Evolutionary conservation across 2,888 invertebrate genomes (phyloP).

Genomic region (Craniophora ligustri): DNA sequence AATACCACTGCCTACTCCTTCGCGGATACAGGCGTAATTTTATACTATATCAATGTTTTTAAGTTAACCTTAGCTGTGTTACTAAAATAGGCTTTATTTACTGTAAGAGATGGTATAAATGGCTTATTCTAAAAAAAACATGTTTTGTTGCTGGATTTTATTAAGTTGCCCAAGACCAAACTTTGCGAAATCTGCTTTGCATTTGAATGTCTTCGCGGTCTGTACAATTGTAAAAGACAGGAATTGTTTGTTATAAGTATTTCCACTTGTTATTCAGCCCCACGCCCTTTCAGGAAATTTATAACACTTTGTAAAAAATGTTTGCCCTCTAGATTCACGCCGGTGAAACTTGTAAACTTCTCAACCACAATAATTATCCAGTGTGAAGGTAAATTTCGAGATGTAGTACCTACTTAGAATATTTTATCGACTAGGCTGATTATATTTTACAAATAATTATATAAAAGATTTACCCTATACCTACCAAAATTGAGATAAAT

Average conservation of each 20-base stretch:
- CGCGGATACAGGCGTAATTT: too few species aligned
- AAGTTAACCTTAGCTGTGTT: too few species aligned
- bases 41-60: too few species aligned
- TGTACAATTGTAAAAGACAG: conserved; percentile 12
- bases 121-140: not conserved
- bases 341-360: conserved; percentile 1
- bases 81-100: too few species aligned
- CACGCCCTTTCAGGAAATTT: conserved; percentile 16
- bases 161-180: conserved; percentile 28
- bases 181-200: conserved; percentile 36
- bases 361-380: conserved; percentile 29
- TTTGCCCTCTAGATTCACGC: conserved; percentile 19
- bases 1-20: too few species aligned
- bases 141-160: conserved; percentile 12
- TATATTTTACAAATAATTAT: too few species aligned
- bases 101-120: not conserved
- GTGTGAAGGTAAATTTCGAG: conserved; percentile 6
- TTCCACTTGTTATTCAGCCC: conserved; percentile 28
- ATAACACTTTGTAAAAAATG: conserved; percentile 19
- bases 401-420: not conserved
- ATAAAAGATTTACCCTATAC: too few species aligned
- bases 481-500: too few species aligned
- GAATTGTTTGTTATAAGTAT: conserved; percentile 33
- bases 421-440: not conserved
- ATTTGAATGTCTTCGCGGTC: conserved; percentile 38